These are phyloP conservation scores for Limanda limanda DNA, from an alignment of 2,113 vertebrate genomes.

Conservation along the genomic window DNA sequence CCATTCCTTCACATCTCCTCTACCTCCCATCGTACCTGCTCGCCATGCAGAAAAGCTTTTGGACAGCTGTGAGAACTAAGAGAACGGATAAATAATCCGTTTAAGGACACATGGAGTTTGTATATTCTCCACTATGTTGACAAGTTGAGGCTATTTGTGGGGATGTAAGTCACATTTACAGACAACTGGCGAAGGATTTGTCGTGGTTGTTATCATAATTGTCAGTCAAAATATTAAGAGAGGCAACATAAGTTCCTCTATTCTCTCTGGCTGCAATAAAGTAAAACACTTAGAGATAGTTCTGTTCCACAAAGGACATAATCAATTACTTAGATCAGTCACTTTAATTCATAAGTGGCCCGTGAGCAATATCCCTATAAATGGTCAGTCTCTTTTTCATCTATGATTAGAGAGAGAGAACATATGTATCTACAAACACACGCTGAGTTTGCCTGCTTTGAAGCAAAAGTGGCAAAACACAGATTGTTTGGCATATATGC, in stretches of 20 bases:
- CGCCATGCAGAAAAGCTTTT: slow-evolving; percentile 22
- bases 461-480: slow-evolving; percentile 21
- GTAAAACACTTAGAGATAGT: neutral
- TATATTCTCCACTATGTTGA: slow-evolving; percentile 9
- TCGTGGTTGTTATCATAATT: slow-evolving; percentile 17
- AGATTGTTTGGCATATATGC: slow-evolving; percentile 23
- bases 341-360: slow-evolving; percentile 10
- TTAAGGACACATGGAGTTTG: neutral
- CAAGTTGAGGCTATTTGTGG: neutral
- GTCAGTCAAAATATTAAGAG: slow-evolving; percentile 38
- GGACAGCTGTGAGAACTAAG: slow-evolving; percentile 1
- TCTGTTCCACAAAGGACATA: slow-evolving; percentile 34
- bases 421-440: slow-evolving; percentile 61
- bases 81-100: slow-evolving; percentile 7
- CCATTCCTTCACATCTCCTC: slow-evolving; percentile 33
- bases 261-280: slow-evolving; percentile 1
- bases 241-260: slow-evolving; percentile 4
- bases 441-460: slow-evolving; percentile 28
- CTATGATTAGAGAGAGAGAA: slow-evolving; percentile 58
- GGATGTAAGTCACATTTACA: slow-evolving; percentile 12
- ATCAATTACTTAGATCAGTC: slow-evolving; percentile 48
- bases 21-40: slow-evolving; percentile 30
- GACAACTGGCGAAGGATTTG: slow-evolving; percentile 26
- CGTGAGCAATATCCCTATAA: slow-evolving; percentile 51
- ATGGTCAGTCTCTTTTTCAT: slow-evolving; percentile 60